phyloP scores from a whole-genome alignment of 1,140 invertebrate species.

The Drosophila subobscura region DNA sequence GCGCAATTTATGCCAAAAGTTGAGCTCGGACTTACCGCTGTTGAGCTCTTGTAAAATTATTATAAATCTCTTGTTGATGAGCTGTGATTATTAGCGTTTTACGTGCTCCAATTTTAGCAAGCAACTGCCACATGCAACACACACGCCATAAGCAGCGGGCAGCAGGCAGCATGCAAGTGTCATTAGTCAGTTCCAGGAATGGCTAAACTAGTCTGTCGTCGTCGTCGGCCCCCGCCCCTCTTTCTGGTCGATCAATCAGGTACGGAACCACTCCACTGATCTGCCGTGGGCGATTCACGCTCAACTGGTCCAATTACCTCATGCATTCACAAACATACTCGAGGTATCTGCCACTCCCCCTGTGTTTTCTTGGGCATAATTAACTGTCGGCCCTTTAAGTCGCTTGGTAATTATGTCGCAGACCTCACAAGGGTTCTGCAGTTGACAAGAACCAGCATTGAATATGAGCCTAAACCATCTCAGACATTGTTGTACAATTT shows the following conservation, averaged over 20 bases:
- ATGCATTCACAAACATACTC: constrained; percentile 29
- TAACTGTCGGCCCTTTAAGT: constrained; percentile 58
- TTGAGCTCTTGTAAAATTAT: constrained; percentile 71
- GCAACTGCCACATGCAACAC: constrained; percentile 55
- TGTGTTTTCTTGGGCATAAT: constrained; percentile 48
- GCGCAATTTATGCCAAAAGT: constrained; percentile 59
- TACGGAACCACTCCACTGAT: constrained; percentile 46
- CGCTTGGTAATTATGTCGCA: constrained; percentile 71
- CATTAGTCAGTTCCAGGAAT: constrained; percentile 76
- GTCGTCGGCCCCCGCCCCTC: constrained; percentile 13
- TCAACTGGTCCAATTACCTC: constrained; percentile 69
- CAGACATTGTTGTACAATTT: constrained; percentile 11
- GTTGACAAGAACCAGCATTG: constrained; percentile 71
- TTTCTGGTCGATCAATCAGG: constrained; percentile 65
- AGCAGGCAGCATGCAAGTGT: constrained; percentile 46
- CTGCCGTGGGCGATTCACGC: constrained; percentile 69
- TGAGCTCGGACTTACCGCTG: constrained; percentile 48
- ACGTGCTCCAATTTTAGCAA: constrained; percentile 64
- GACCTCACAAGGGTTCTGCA: constrained; percentile 60
- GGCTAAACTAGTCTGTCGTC: constrained; percentile 67
- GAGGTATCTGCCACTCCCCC: not conserved
- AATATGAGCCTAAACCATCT: constrained; percentile 44
- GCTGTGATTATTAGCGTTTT: constrained; percentile 80
- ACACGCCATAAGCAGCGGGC: constrained; percentile 18
- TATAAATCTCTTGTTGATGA: constrained; percentile 79